These are phyloP conservation scores for Clarias platycephalus DNA, from an alignment of 2,797 vertebrate genomes.

Conservation along the genomic window DNA sequence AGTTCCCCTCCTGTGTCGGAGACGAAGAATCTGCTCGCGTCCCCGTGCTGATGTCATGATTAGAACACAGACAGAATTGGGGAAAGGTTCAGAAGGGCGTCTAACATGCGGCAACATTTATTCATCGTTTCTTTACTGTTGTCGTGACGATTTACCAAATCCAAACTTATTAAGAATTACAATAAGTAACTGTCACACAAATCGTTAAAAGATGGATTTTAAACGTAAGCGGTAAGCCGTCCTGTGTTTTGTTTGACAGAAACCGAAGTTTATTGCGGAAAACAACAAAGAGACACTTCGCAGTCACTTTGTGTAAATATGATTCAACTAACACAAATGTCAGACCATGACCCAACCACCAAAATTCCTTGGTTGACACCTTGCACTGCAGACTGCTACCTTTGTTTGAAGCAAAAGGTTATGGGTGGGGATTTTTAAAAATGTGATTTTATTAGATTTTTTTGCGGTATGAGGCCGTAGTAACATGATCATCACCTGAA, in stretches of 20 bases:
- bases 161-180: background rate
- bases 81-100: background rate
- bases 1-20: slow-evolving; percentile 52
- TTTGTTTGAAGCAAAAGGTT: background rate
- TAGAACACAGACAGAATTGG: slow-evolving; percentile 4
- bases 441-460: background rate
- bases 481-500: background rate
- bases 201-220: background rate
- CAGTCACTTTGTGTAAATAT: background rate
- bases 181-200: background rate
- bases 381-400: background rate
- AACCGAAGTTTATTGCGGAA: background rate
- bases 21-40: slow-evolving; percentile 33
- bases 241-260: background rate
- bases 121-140: background rate
- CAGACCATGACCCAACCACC: slow-evolving; percentile 11
- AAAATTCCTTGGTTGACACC: slow-evolving; percentile 19
- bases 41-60: slow-evolving; percentile 44
- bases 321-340: slow-evolving; percentile 14
- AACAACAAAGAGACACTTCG: slow-evolving; percentile 9
- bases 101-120: background rate
- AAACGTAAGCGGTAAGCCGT: background rate
- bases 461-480: background rate
- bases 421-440: background rate
- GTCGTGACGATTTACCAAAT: background rate